Conservation (phyloP, 2,888 invertebrate species). For the Liopterus haemorrhoidalis region DNA sequence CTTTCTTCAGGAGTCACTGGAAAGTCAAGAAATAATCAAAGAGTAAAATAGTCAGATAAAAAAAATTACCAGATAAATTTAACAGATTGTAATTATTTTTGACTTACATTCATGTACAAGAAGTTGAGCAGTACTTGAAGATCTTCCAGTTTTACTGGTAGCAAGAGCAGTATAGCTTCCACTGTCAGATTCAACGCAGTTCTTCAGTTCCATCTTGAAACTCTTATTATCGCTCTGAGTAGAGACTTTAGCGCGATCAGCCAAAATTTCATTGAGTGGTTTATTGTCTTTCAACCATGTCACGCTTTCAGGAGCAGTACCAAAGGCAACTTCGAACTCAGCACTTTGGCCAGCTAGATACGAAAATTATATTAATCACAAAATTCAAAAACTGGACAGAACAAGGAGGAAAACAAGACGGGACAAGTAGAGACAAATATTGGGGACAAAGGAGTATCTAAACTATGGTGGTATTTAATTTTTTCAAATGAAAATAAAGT, state of each 20-base stretch:
- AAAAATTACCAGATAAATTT: slow-evolving; percentile 11
- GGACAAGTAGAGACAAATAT: slow-evolving; percentile 11
- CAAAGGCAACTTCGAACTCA: slow-evolving; percentile 70
- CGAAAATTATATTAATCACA: too few relatives aligned
- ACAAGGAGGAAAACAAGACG: slow-evolving; percentile 14
- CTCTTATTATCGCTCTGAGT: slow-evolving; percentile 54
- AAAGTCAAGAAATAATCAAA: slow-evolving; percentile 7
- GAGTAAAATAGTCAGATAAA: slow-evolving; percentile 7
- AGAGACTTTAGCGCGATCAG: slow-evolving; percentile 64
- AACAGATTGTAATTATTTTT: slow-evolving; percentile 1
- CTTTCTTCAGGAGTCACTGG: slow-evolving; percentile 47
- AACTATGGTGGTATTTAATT: slow-evolving; percentile 5
- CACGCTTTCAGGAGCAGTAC: slow-evolving; percentile 58
- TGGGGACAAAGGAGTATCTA: slow-evolving; percentile 16
- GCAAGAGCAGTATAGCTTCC: slow-evolving; percentile 88
- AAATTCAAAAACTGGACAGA: slow-evolving; percentile 12
- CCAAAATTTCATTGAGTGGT: slow-evolving; percentile 63
- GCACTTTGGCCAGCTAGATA: slow-evolving; percentile 76
- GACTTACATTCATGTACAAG: slow-evolving; percentile 77
- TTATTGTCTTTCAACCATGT: slow-evolving; percentile 86
- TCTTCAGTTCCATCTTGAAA: slow-evolving; percentile 68
- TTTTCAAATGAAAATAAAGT: slow-evolving; percentile 15
- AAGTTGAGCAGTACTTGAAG: slow-evolving; percentile 81
- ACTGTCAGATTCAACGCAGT: slow-evolving; percentile 70
- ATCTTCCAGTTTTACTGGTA: slow-evolving; percentile 70